Evolutionary conservation across 2,888 invertebrate genomes (phyloP), one percentile per base, ranked within the genome.

Genomic region (Maniola hyperantus): DNA sequence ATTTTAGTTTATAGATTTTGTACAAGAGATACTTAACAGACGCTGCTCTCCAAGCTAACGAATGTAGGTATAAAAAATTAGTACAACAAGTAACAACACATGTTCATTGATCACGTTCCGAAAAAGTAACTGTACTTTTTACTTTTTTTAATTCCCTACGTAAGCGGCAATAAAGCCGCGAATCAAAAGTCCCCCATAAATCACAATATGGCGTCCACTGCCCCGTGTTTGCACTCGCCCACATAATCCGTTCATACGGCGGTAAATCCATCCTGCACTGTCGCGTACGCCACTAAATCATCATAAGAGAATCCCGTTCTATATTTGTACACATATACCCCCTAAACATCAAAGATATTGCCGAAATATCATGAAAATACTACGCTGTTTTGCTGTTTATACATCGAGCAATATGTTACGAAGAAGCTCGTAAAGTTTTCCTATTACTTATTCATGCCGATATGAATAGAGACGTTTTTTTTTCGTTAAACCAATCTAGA

Each of bases 141-240:
- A 42, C 55, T 55, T 74, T 77, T 80, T 78, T 75, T 78, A 79
- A 79, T 77, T 78, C 81, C 81, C 79, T 82, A 68, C 77, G 75
- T 71, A 79, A 83, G 83, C 81, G 79, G 83, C 84, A 85, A 89
- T 89, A 89, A 89, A 89, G 84, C 85, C 83, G 87, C 87, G 90
- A 88, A 90, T 91, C 91, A 91, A 91, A 91, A 91, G 90, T 91
- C 83, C 77, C 74, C 82, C 77, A 77, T 91, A 92, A 88, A 89
- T 91, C 86, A 88, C 88, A 90, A 91, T 89, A 90, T 87, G 89
- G 89, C 89, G 91, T 84, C 82, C 87, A 85, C 84, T 87, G 89
- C 87, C 88, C 87, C 88, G 86, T 91, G 91, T 92, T 92, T 92
- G 91, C 91, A 84, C 86, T 91, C 91, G 91, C 91, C 91, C 91